Conservation (phyloP, 2,113 vertebrate species). For the Amazona guildingii region DNA sequence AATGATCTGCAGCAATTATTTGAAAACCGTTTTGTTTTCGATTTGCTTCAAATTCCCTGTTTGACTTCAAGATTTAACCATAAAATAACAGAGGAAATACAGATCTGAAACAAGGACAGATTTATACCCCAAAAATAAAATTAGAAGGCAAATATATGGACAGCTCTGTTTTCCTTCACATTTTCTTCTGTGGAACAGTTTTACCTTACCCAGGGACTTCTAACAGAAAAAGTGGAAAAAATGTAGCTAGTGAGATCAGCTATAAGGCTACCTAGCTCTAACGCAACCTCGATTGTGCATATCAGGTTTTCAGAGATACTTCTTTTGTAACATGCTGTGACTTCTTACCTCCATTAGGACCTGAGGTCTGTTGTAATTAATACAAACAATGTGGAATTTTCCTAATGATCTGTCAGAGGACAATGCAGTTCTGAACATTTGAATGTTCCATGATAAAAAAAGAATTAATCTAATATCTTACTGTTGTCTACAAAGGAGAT, state of each 20-base stretch:
- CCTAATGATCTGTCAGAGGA: background rate
- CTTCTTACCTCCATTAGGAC: background rate
- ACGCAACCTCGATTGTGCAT: rapidly evolving
- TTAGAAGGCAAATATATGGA: background rate
- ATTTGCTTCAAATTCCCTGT: background rate
- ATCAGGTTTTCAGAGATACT: background rate
- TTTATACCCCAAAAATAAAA: background rate
- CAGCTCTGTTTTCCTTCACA: rapidly evolving
- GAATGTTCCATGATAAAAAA: background rate
- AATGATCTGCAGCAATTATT: background rate
- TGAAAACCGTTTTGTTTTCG: background rate
- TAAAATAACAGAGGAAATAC: background rate
- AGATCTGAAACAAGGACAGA: background rate
- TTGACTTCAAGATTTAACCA: background rate
- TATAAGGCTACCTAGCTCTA: background rate
- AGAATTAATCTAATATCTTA: background rate
- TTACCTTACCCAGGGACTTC: background rate
- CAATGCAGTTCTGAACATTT: background rate
- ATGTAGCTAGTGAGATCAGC: background rate
- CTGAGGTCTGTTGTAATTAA: background rate
- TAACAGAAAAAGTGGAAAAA: background rate
- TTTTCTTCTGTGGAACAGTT: background rate
- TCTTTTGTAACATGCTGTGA: background rate
- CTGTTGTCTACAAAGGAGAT: background rate
- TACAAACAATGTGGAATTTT: background rate